A percentile compares a stretch with the other conserved stretches of the same genome.
Conservation (phyloP, 35 echinoderm and acorn worm species). For the Patiria miniata region DNA sequence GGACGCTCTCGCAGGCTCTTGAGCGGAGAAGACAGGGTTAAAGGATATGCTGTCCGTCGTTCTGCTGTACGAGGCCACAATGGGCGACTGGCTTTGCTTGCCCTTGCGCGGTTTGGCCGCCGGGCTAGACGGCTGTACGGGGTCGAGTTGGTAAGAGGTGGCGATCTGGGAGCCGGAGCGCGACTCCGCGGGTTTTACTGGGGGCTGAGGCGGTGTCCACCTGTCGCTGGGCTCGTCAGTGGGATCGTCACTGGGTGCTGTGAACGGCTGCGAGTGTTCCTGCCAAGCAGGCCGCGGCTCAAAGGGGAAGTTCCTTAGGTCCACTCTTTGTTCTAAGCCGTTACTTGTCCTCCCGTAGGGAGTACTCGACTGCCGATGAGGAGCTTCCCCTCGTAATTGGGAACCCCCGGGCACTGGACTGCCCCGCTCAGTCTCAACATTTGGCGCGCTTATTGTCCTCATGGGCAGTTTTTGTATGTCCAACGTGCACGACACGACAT, state of each 20-base stretch:
- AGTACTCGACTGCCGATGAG: neutral
- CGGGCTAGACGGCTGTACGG: neutral
- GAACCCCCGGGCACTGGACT: neutral
- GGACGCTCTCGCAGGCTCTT: too few relatives aligned
- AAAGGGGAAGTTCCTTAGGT: neutral
- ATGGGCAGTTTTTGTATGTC: neutral
- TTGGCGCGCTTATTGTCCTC: neutral
- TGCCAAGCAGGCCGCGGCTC: neutral
- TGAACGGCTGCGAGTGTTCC: too few relatives aligned
- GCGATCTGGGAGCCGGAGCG: neutral
- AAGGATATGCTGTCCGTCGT: neutral
- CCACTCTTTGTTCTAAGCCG: neutral
- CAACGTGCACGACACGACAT: neutral
- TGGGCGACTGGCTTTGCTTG: neutral
- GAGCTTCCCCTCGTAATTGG: neutral
- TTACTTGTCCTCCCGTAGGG: neutral
- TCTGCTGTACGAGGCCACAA: slow-evolving; percentile 9
- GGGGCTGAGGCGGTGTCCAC: neutral
- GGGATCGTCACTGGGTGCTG: too few relatives aligned
- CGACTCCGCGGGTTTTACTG: neutral
- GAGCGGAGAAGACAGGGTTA: neutral
- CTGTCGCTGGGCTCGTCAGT: neutral
- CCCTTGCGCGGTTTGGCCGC: neutral
- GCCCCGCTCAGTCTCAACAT: too few relatives aligned
- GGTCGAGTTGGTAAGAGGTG: slow-evolving; percentile 20